These are phyloP conservation scores for Petrocephalus sullivani DNA, from an alignment of 2,797 vertebrate genomes.

Conservation along the genomic window DNA sequence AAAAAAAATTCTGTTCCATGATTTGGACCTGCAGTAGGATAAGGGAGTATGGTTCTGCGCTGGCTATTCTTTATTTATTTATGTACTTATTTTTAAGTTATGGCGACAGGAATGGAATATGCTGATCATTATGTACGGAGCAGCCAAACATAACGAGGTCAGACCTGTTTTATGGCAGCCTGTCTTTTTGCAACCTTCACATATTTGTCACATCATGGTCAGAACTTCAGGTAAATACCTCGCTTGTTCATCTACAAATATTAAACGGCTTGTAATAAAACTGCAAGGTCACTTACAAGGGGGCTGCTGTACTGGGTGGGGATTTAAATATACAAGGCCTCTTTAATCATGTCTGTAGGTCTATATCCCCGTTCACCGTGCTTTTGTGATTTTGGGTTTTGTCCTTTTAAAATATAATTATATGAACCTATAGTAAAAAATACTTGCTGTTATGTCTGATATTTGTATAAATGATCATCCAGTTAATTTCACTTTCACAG, in stretches of 20 bases:
- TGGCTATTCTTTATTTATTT: not conserved
- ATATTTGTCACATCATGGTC: constrained; percentile 33
- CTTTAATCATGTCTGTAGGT: not conserved
- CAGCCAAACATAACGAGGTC: not conserved
- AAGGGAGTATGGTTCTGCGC: not conserved
- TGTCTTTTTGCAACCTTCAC: constrained; percentile 21
- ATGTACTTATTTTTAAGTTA: not conserved
- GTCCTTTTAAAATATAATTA: not conserved
- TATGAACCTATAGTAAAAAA: not conserved
- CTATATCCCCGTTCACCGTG: not conserved
- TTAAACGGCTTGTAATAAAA: constrained; percentile 19
- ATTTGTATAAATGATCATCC: not conserved
- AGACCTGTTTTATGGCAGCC: constrained; percentile 22
- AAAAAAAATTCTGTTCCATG: not conserved
- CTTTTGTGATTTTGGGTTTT: not conserved
- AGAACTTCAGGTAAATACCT: constrained; percentile 28
- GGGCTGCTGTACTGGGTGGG: not conserved
- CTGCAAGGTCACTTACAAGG: constrained; percentile 24
- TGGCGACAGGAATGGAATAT: not conserved
- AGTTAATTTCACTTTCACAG: not conserved
- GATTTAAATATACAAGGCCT: not conserved
- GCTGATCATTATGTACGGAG: not conserved
- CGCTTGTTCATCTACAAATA: not conserved
- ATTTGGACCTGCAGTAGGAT: not conserved
- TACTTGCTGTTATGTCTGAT: too few species aligned